These are phyloP conservation scores for Eulemur rufifrons DNA, from an alignment of 2,113 vertebrate species.

Conservation along the genomic window DNA sequence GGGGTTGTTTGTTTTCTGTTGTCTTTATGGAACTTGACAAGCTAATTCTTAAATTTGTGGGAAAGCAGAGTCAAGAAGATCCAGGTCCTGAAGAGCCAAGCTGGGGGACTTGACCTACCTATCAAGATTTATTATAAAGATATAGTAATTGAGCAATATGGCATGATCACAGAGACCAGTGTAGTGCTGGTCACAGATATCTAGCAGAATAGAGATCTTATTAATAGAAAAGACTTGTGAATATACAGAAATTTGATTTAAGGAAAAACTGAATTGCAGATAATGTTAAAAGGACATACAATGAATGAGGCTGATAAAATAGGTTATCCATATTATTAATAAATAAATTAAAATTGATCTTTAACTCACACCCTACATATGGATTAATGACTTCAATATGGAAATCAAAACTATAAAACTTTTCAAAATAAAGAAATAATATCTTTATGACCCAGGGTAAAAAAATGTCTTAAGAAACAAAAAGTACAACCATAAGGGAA, in stretches of 20 bases:
- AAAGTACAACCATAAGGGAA: background rate
- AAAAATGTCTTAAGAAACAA: conserved; percentile 1
- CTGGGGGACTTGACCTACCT: background rate
- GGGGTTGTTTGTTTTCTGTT: background rate
- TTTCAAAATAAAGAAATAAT: conserved; percentile 21
- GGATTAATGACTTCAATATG: conserved; percentile 26
- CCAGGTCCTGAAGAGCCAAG: background rate
- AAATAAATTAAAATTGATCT: background rate
- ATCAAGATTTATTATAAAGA: background rate
- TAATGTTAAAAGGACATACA: background rate
- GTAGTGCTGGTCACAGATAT: background rate
- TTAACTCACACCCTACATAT: background rate
- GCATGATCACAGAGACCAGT: background rate
- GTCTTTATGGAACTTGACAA: conserved; percentile 41
- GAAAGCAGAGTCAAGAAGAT: background rate
- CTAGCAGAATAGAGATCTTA: background rate
- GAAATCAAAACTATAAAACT: conserved; percentile 44
- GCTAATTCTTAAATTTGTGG: conserved; percentile 15
- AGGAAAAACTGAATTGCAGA: background rate
- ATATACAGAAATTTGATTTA: background rate
- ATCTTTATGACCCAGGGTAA: background rate
- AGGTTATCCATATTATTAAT: background rate
- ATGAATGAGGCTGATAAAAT: background rate
- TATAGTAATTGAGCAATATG: background rate
- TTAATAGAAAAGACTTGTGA: background rate